Evolutionary conservation across 2,797 vertebrate species (phyloP), one percentile per base, ranked within the genome.

Genomic region (Pseudochaenichthys georgianus): DNA sequence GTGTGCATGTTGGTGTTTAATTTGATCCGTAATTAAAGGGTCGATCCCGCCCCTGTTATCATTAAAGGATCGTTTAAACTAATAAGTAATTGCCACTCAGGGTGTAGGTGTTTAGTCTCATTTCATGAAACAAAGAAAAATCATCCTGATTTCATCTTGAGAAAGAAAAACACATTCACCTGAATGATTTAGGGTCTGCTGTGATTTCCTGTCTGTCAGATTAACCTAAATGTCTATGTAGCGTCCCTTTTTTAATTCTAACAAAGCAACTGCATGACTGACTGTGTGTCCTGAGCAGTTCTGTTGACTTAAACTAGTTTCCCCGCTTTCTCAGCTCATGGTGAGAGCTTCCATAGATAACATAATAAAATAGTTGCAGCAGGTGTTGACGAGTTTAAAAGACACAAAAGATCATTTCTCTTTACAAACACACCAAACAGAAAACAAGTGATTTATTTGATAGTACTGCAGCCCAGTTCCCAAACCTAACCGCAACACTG

Each of bases 1-100:
- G 23, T 76, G 62, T 85, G 85, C 81, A 84, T 87, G 86, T 55
- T n/a, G 11, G 48, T 87, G 62, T 81, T 84, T 87, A 69, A 80
- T 81, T 81, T 9, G 41, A 73, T 64, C 51, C 53, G 47, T 34
- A 13, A 60, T 75, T 13, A 64, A 65, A 4, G 34, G n/a, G 13
- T 78, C 28, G 47, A 13, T 17, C 17, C 28, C 41, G 64, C 63
- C 62, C 47, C 19, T 64, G 38, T 67, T 48, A n/a, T 58, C 61
- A 46, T 64, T 17, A 5, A 75, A 60, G 43, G 23, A 63, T 69
- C 4, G 71, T 72, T 73, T 23, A 45, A 69, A 65, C 43, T 68
- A 47, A 68, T 16, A 47, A 71, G 28, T 55, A 47, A 65, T 19
- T 23, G 19, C n/a, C 47, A 17, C 13, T 13, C 38, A 45, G 13